phyloP scores from a whole-genome alignment of 1,140 invertebrate species.

The Eueides isabella region DNA sequence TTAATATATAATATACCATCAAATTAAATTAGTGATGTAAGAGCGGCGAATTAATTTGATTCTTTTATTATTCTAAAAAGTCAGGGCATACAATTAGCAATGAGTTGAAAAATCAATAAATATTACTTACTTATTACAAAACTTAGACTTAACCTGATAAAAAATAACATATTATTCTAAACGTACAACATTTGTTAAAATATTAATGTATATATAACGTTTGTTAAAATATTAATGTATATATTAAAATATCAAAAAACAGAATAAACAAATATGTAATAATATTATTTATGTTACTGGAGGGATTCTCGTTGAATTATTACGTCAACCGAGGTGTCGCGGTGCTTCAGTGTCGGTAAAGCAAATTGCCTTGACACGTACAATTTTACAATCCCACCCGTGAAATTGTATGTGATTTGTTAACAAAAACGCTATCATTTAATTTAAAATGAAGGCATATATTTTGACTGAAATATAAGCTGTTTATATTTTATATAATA shows the following conservation, averaged over 20 bases:
- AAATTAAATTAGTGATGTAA: too few relatives aligned
- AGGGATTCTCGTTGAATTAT: not conserved
- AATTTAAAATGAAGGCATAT: not conserved
- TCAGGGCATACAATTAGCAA: too few relatives aligned
- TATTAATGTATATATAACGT: not conserved
- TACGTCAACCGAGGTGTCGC: not conserved
- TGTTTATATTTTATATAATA: too few relatives aligned
- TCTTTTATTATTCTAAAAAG: too few relatives aligned
- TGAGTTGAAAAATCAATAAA: too few relatives aligned
- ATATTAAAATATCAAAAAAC: not conserved
- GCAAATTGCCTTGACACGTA: constrained; percentile 1
- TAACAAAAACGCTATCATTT: not conserved
- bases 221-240: not conserved
- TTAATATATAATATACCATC: too few relatives aligned
- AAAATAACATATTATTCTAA: not conserved
- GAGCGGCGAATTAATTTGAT: too few relatives aligned
- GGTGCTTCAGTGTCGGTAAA: not conserved
- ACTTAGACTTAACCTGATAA: not conserved
- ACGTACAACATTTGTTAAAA: not conserved
- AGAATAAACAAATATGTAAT: not conserved
- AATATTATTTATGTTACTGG: not conserved
- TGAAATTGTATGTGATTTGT: not conserved
- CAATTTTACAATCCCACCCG: constrained; percentile 1
- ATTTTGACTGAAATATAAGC: not conserved
- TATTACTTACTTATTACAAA: too few relatives aligned